Conservation (phyloP, 2,797 vertebrate genomes). For the Catamblyrhynchus diadema region DNA sequence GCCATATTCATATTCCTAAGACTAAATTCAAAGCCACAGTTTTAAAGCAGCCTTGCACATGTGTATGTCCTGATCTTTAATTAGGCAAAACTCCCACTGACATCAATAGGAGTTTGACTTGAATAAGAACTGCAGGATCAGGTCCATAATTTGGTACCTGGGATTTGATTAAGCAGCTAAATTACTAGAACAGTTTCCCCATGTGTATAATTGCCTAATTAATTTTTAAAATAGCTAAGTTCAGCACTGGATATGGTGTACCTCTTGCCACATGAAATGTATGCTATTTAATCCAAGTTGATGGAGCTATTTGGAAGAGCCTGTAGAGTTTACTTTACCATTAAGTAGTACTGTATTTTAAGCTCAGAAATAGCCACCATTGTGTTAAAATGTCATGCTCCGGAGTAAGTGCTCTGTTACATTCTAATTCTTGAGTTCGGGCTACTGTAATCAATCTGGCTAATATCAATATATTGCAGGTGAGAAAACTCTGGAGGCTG, state of each 20-base stretch:
- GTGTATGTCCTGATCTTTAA: constrained; percentile 62
- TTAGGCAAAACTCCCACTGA: constrained; percentile 66
- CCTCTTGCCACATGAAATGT: constrained; percentile 16
- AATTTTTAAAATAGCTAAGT: constrained; percentile 68
- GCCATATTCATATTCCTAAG: constrained; percentile 30
- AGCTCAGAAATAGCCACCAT: not conserved
- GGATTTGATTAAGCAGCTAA: constrained; percentile 66
- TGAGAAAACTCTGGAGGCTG: not conserved
- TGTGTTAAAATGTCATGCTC: constrained; percentile 3
- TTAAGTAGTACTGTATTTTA: constrained; percentile 6
- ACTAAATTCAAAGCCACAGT: constrained; percentile 51
- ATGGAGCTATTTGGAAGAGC: constrained; percentile 23
- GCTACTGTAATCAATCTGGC: not conserved
- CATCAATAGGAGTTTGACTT: constrained; percentile 63
- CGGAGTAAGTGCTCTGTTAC: not conserved
- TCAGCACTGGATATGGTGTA: constrained; percentile 35
- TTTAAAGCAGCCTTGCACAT: constrained; percentile 41
- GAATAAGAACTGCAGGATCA: constrained; percentile 68
- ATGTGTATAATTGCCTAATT: constrained; percentile 66
- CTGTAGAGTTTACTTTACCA: not conserved
- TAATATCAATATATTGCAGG: not conserved
- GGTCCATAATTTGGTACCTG: constrained; percentile 62
- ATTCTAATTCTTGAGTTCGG: not conserved
- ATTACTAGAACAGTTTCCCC: constrained; percentile 60
- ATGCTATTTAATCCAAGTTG: constrained; percentile 26